phyloP scores from a whole-genome alignment of 2,113 vertebrate species.

The Paedocypris sp. region DNA sequence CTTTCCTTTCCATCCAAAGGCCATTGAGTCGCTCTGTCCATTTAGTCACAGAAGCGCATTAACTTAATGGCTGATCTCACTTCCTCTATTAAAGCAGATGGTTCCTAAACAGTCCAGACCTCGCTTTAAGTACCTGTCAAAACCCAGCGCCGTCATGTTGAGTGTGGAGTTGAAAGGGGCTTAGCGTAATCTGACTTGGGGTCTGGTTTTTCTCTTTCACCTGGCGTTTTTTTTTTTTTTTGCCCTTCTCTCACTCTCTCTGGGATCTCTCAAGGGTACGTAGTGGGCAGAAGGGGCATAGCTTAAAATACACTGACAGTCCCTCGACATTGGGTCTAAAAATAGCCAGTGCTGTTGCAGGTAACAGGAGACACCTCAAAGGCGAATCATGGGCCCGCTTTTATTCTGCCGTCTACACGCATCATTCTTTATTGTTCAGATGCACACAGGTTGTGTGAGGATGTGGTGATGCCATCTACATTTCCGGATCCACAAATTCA shows the following conservation, averaged over 20 bases:
- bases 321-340: conserved; percentile 39
- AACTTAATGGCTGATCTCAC: conserved; percentile 7
- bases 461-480: no score
- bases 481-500: no score
- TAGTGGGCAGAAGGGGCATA: conserved; percentile 18
- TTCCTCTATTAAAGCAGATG: conserved; percentile 8
- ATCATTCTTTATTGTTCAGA: not conserved
- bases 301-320: conserved; percentile 44
- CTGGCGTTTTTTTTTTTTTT: conserved; percentile 13
- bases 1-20: not conserved
- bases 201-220: conserved; percentile 11
- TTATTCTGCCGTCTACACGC: not conserved
- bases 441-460: no score
- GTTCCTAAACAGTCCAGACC: conserved; percentile 3
- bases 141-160: not conserved
- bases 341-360: conserved; percentile 49
- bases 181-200: not conserved
- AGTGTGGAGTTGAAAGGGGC: not conserved
- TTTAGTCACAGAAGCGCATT: not conserved
- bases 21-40: not conserved
- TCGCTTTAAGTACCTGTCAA: conserved; percentile 13
- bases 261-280: conserved; percentile 37
- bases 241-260: not conserved
- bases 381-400: conserved; percentile 35
- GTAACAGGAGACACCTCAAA: conserved; percentile 50